phyloP scores from a whole-genome alignment of 2,113 vertebrate species.

The Collichthys lucidus region DNA sequence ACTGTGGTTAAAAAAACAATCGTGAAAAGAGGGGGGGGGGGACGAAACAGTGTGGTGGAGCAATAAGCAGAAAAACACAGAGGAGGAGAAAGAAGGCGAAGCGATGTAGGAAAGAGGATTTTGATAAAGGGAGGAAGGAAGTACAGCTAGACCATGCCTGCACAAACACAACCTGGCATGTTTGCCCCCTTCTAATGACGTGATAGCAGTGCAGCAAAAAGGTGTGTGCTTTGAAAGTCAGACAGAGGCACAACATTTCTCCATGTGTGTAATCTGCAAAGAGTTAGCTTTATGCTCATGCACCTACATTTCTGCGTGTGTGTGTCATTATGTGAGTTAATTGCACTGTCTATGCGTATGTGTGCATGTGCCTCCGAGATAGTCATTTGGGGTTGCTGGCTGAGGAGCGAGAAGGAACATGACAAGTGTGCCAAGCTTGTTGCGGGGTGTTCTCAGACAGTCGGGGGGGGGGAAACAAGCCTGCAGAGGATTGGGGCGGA shows the following conservation, averaged over 20 bases:
- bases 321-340: constrained; percentile 32
- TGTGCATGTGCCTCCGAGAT: constrained; percentile 39
- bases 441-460: constrained; percentile 61
- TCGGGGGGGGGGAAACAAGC: constrained; percentile 20
- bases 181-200: constrained; percentile 43
- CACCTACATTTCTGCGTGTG: neutral
- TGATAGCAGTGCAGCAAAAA: constrained; percentile 23
- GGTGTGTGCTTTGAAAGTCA: constrained; percentile 35
- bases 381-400: constrained; percentile 51
- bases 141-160: constrained; percentile 30
- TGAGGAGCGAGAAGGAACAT: constrained; percentile 57
- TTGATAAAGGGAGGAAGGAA: neutral
- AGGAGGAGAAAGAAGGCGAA: neutral
- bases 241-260: neutral
- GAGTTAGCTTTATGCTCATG: neutral
- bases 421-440: constrained; percentile 66
- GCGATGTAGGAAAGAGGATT: constrained; percentile 37
- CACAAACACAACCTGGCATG: constrained; percentile 46
- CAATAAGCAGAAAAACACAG: constrained; percentile 18
- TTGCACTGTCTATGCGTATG: neutral
- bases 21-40: neutral
- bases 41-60: neutral
- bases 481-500: constrained; percentile 25
- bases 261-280: constrained; percentile 31
- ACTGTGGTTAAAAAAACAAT: neutral